Evolutionary conservation across 2,888 invertebrate genomes (phyloP), one percentile per base, ranked within the genome.

Genomic region (Globia sparganii): DNA sequence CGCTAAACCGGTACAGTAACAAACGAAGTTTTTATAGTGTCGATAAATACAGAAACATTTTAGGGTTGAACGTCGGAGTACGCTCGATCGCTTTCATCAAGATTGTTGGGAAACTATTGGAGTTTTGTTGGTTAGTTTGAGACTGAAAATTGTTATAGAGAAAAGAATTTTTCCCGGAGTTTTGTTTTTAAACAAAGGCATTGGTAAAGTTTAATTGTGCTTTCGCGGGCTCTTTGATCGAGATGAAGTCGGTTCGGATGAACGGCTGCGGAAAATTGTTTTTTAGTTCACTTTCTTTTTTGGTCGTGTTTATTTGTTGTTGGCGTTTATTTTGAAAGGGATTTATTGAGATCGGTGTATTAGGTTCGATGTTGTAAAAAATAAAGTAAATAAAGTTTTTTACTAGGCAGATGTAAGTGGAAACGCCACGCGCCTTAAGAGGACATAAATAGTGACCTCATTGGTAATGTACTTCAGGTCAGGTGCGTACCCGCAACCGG

Each of bases 41-140:
- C 73, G 67, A 66, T 76, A 78, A 84, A 84, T 85, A 85, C 78
- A 31, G 65, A 76, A 71, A 76, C 77, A 74, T 81, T 88, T 83
- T 75, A 83, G 76, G 66, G 80, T 75, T 74, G 59, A 79, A 76
- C 69, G 66, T 67, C 49, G 83, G 64, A 77, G 78, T 78, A 61
- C 80, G 56, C 70, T 86, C 83, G 77, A 87, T 90, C 83, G 88
- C 83, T 77, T 85, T 87, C 81, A 90, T 89, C 83, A 88, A 90
- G 90, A 90, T 90, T 87, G 90, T 89, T 90, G 66, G 65, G 6
- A 56, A 90, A 90, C 89, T 90, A 90, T 90, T 85, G 81, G 72
- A 84, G 72, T 86, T 81, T 81, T 75, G 78, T 79, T 53, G 77
- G 84, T 84, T 80, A 66, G 81, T 77, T 78, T 66, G 77, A 78